Percentiles rank a stretch among this genome's conserved stretches.
These are phyloP conservation scores for Streptopelia turtur DNA, from an alignment of 2,797 vertebrate genomes.

Conservation along the genomic window DNA sequence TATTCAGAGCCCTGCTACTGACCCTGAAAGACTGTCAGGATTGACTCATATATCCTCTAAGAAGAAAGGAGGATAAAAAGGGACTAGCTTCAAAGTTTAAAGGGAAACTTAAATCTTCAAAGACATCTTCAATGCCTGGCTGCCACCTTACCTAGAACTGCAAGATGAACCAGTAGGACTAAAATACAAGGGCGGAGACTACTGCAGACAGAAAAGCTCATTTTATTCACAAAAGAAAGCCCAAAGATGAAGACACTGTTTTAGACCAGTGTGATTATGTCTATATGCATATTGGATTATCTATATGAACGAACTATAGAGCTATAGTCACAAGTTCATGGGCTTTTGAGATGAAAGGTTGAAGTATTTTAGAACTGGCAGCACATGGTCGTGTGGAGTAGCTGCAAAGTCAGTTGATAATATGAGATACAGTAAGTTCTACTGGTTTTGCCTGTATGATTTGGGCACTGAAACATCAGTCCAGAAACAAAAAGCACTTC, in stretches of 20 bases:
- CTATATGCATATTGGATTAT: background rate
- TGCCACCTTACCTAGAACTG: background rate
- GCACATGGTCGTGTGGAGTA: background rate
- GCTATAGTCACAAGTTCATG: background rate
- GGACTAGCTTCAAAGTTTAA: slow-evolving; percentile 33
- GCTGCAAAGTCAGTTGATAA: background rate
- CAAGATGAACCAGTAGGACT: background rate
- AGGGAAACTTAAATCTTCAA: slow-evolving; percentile 37
- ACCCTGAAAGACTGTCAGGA: background rate
- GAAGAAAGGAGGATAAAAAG: background rate
- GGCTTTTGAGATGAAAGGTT: background rate
- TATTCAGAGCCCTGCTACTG: background rate
- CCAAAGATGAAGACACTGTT: background rate
- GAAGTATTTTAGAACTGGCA: background rate
- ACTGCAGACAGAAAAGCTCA: background rate
- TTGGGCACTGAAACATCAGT: background rate
- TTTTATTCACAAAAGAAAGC: background rate
- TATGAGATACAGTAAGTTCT: background rate
- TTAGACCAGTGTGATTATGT: background rate
- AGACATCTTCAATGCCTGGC: background rate
- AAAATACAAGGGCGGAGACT: background rate
- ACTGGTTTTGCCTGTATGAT: background rate
- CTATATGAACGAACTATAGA: background rate
- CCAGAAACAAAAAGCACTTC: background rate
- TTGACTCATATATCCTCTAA: background rate